Conservation (phyloP, 2,797 vertebrate genomes). For the Alfaro cultratus region DNA sequence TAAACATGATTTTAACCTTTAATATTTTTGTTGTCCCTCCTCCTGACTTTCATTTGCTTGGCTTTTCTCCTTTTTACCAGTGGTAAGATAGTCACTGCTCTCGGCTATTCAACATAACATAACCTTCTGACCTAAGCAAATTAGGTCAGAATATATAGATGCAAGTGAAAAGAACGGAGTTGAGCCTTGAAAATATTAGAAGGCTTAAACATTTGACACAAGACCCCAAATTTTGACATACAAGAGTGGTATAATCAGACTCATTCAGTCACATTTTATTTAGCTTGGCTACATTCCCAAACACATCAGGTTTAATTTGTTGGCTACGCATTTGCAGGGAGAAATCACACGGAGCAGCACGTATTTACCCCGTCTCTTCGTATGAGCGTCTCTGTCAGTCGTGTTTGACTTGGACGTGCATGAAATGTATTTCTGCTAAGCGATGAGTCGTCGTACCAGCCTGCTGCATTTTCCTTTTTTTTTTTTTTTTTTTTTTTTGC, state of each 20-base stretch:
- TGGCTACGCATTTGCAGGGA: conserved; percentile 4
- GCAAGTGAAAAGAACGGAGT: conserved; percentile 36
- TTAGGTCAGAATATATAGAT: conserved; percentile 28
- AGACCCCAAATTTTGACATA: background rate
- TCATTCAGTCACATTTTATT: background rate
- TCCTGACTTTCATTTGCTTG: background rate
- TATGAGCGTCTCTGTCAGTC: conserved; percentile 10
- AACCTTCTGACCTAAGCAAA: too few relatives aligned
- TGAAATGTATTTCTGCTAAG: conserved; percentile 5
- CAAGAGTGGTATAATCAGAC: background rate
- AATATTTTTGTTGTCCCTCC: background rate
- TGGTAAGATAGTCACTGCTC: background rate
- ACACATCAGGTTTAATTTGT: background rate
- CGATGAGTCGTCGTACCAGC: background rate
- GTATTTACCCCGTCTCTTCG: background rate
- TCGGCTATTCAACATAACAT: background rate
- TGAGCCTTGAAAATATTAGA: background rate
- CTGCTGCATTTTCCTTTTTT: background rate
- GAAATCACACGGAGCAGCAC: background rate
- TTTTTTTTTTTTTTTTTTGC: background rate
- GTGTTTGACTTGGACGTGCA: background rate
- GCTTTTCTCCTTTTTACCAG: background rate
- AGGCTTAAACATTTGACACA: background rate
- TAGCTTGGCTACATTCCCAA: background rate
- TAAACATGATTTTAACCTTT: background rate